Percentiles rank a stretch among this genome's conserved stretches.
Conservation (phyloP, 2,113 vertebrate genomes). For the Mastomys coucha region DNA sequence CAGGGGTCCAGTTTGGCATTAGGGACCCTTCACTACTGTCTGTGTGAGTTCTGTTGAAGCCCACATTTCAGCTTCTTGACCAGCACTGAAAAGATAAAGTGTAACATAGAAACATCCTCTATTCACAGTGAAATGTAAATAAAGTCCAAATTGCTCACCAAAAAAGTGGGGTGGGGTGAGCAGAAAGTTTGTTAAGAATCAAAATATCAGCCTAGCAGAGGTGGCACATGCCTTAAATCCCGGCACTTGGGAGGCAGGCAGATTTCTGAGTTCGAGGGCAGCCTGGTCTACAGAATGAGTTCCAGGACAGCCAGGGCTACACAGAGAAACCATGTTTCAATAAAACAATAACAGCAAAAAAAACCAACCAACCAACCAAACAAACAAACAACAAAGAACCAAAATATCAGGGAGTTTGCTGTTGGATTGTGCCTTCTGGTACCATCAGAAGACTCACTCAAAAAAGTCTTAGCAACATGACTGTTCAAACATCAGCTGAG, state of each 20-base stretch:
- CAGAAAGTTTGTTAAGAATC: background rate
- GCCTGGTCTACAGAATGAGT: too few species aligned
- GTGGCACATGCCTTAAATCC: too few species aligned
- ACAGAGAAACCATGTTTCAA: too few species aligned
- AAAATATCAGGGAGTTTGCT: background rate
- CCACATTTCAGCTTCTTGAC: background rate
- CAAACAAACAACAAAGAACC: too few species aligned
- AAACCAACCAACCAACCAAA: too few species aligned
- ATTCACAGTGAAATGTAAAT: background rate
- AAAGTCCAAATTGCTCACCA: background rate
- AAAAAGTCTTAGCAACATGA: background rate
- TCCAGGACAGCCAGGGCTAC: too few species aligned
- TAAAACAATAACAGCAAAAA: too few species aligned
- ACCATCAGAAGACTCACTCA: background rate
- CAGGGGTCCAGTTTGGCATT: fast-evolving
- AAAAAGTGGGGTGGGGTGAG: background rate
- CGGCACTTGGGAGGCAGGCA: too few species aligned
- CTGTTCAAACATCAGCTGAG: background rate
- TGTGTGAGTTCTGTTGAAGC: background rate
- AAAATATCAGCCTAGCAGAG: background rate
- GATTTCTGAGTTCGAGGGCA: too few species aligned
- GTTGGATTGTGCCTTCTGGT: background rate
- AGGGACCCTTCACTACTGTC: background rate
- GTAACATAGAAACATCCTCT: background rate
- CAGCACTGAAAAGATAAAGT: background rate